Percentiles rank a stretch among this genome's conserved stretches.
Evolutionary conservation across 2,797 vertebrate genomes (phyloP).

Genomic region (Pitangus sulphuratus): DNA sequence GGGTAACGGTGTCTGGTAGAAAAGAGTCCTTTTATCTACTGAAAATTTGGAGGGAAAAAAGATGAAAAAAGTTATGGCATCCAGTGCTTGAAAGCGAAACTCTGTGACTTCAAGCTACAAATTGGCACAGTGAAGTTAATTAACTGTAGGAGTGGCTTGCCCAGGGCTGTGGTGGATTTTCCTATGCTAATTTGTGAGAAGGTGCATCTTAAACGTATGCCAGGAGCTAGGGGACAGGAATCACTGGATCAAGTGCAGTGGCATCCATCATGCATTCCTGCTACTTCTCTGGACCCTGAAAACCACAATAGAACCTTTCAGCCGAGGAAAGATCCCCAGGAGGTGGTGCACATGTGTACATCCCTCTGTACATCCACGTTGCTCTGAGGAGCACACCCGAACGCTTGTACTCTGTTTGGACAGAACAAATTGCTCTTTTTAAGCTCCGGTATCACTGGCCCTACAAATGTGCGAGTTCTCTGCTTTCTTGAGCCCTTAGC

Average conservation of each 20-base stretch:
- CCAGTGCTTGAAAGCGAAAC: background rate
- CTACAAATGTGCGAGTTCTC: background rate
- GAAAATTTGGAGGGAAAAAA: background rate
- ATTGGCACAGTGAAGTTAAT: background rate
- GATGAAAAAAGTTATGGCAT: background rate
- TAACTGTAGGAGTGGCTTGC: background rate
- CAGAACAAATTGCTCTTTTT: background rate
- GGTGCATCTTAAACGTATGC: background rate
- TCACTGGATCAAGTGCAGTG: background rate
- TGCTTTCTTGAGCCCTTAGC: background rate
- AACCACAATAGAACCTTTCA: background rate
- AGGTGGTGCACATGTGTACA: accelerated
- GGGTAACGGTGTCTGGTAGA: background rate
- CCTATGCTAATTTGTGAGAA: background rate
- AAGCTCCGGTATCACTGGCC: background rate
- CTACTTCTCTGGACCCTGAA: background rate
- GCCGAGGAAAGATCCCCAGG: background rate
- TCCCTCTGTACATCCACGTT: background rate
- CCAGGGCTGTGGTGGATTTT: background rate
- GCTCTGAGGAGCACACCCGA: background rate
- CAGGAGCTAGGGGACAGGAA: background rate
- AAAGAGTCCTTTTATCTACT: background rate
- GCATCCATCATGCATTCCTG: background rate
- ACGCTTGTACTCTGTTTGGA: background rate
- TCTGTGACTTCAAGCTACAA: background rate